Evolutionary conservation across 2,797 vertebrate species (phyloP).

Genomic region (Sebastolobus alascanus): DNA sequence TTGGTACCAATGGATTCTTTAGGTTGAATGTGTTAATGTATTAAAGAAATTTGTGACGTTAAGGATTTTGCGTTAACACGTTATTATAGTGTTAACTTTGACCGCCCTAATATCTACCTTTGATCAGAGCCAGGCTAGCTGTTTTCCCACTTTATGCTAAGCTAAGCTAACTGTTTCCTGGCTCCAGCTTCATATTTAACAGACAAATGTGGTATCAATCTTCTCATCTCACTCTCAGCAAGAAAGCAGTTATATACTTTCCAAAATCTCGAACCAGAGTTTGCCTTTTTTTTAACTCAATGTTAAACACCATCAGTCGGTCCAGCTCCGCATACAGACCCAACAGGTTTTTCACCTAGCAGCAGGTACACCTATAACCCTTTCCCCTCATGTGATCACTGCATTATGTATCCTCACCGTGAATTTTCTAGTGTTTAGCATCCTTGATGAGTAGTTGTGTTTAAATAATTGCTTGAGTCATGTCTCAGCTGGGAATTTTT

Average conservation of each 20-base stretch:
- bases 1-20: no score
- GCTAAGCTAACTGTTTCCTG: no score
- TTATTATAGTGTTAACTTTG: no score
- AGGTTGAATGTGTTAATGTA: no score
- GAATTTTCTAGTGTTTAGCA: neutral
- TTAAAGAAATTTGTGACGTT: no score
- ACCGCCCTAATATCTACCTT: no score
- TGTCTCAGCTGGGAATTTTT: constrained; percentile 1
- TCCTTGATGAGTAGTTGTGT: neutral
- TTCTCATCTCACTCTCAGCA: neutral
- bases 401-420: constrained; percentile 2
- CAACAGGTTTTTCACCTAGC: neutral
- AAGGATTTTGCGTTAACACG: no score
- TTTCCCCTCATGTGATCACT: neutral
- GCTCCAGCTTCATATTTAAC: no score
- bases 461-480: neutral
- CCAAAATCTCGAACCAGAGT: neutral
- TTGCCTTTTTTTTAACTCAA: neutral
- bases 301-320: neutral
- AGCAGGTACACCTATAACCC: neutral
- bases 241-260: neutral
- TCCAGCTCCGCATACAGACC: neutral
- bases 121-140: no score
- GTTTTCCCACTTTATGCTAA: no score
- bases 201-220: neutral